These are phyloP conservation scores for Karalla daura DNA, from an alignment of 2,797 vertebrate genomes.

Conservation along the genomic window DNA sequence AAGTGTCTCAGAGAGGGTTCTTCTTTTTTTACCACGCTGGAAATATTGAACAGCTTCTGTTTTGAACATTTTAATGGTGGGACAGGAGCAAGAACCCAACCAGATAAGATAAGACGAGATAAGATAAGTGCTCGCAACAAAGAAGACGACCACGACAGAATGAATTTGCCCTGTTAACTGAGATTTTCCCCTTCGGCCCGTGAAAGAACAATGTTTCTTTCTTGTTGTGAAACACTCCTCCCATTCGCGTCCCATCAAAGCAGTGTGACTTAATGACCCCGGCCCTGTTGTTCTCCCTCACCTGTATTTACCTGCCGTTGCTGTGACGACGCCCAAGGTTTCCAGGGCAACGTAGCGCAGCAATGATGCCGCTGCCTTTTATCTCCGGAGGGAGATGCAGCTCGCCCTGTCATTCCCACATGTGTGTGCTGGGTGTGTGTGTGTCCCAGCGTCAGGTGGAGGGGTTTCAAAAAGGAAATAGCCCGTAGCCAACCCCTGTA, in stretches of 20 bases:
- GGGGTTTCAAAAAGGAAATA: conserved; percentile 45
- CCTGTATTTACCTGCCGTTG: conserved; percentile 73
- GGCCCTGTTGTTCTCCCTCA: conserved; percentile 51
- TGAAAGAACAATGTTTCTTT: neutral
- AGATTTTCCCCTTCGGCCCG: neutral
- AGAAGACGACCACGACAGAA: conserved; percentile 8
- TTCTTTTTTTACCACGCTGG: conserved; percentile 4
- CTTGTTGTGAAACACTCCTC: neutral
- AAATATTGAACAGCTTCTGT: neutral
- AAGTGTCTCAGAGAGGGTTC: neutral
- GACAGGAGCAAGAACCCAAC: neutral
- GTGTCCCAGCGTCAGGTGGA: conserved; percentile 33
- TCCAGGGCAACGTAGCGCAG: conserved; percentile 22
- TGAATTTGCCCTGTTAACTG: neutral
- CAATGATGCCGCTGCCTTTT: conserved; percentile 46
- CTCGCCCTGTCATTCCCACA: conserved; percentile 61
- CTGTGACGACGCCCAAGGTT: conserved; percentile 44
- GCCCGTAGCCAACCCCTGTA: conserved; percentile 49
- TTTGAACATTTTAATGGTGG: conserved; percentile 11
- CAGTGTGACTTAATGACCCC: conserved; percentile 23
- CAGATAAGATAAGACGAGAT: neutral
- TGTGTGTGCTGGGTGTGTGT: neutral
- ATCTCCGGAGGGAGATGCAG: conserved; percentile 57
- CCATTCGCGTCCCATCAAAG: conserved; percentile 41
- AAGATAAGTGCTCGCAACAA: neutral